Evolutionary conservation across 1,140 invertebrate species (phyloP), one percentile per base, ranked within the genome.

Genomic region (Delia radicum): DNA sequence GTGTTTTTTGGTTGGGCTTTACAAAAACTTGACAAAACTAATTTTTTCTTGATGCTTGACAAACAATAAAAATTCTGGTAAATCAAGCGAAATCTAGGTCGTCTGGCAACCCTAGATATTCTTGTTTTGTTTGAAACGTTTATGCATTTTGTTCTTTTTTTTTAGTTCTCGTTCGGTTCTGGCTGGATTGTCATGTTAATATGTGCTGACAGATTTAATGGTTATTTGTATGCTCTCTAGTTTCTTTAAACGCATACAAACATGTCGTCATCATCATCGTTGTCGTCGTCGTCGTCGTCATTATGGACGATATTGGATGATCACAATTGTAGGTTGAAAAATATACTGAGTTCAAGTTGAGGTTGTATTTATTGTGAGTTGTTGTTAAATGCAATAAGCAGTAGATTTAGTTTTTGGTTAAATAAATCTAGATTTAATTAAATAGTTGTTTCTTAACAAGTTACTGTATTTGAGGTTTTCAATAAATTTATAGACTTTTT

Each of bases 171-270:
- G 65, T 63, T 76, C 37, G 26, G 15, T 26, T 46, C 65, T 62
- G 76, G 29, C 65, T 69, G n/a, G 63, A 69, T 77, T 31, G 77
- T 73, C 77, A 75, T 75, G 75, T 75, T 71, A 77, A 77, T 74
- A 72, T 77, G 77, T 62, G 77, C 28, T 75, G 77, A 77, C 77
- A 77, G 77, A 73, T 75, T 77, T 77, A 77, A 77, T 77, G 74
- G 77, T 77, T 77, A 75, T 77, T 77, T 77, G 73, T 74, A 73
- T 74, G 55, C 46, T 72, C 48, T 55, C 48, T 33, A 69, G 18
- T 33, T 37, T 31, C 29, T 24, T 33, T 33, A 12, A 21, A 69
- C n/a, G 65, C 65, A 69, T 69, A 18, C 65, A 33, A 21, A 21
- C 21, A 55, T 24, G 2, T 21, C 18, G 48, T 55, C 48, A n/a